Evolutionary conservation across 2,113 vertebrate species (phyloP), one percentile per base, ranked within the genome.

Genomic region (Gyps fulvus): DNA sequence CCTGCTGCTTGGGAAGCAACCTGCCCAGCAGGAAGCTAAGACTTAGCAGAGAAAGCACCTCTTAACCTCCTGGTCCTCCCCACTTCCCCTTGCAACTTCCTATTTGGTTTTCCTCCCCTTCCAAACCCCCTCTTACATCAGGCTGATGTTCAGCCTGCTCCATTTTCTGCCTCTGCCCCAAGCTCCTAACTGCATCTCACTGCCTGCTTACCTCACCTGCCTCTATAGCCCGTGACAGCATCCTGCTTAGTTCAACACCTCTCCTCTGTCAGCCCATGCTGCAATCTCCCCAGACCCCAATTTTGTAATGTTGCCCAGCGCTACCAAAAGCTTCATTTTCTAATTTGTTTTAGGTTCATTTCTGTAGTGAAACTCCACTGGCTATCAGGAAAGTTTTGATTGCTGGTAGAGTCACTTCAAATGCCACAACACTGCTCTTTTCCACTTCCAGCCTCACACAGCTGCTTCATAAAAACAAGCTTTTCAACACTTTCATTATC

Each of bases 261-360:
- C 25, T 36, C 16, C 42, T 40, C 71, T 26, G 19, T 9, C 67
- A 83, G 67, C 31, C 58, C 67, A 26, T 6, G 32, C 42, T 59
- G 62, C 80, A 83, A 3, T 21, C 47, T 43, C 59, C 50, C 45
- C 54, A 31, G 12, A 17, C 7, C 27, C 14, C 15, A 63, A 1
- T 22, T 81, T 26, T 34, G 16, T 12, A 34, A 25, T 0, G 1
- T 17, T 26, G 9, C 58, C 25, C 36, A 73, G 49, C 0, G 0
- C 66, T 31, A 45, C 32, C 1, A 3, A 91, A 95, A 87, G 34
- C 63, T 72, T 69, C 10, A 25, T 25, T 17, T 13, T 40, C 12
- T 4, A 2, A 16, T 20, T 36, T n/a, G 8, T 14, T 80, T 47
- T 8, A 87, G 45, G 36, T 36, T 36, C 36, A 36, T 36, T 36